A percentile compares a stretch with the other conserved stretches of the same genome.
Evolutionary conservation across 2,888 invertebrate species (phyloP).

Genomic region (Danaus chrysippus): DNA sequence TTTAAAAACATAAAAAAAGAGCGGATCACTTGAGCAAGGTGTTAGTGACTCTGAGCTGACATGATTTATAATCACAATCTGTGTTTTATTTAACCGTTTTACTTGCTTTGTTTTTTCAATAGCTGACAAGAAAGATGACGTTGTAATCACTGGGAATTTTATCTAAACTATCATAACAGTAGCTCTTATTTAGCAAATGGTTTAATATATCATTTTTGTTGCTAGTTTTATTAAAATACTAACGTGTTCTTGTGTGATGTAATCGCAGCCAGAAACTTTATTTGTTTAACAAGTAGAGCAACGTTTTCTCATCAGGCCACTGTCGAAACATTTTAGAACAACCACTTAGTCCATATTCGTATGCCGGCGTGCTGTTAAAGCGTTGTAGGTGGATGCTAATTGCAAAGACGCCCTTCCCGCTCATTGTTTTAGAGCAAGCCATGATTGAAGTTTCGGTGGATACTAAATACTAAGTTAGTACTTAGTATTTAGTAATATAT

Average conservation of each 20-base stretch:
- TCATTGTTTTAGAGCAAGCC: conserved; percentile 77
- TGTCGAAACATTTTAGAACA: conserved; percentile 54
- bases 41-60: conserved; percentile 64
- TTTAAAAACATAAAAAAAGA: conserved; percentile 78
- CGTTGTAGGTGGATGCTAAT: conserved; percentile 75
- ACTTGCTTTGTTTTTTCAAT: conserved; percentile 72
- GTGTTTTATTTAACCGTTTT: conserved; percentile 61
- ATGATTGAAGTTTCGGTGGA: conserved; percentile 77
- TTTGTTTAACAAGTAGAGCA: conserved; percentile 27
- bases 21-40: conserved; percentile 66
- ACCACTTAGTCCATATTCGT: conserved; percentile 59
- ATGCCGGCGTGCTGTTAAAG: conserved; percentile 63
- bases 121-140: conserved; percentile 68
- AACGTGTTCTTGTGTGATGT: not conserved
- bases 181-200: conserved; percentile 41
- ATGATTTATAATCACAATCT: conserved; percentile 71
- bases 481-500: too few species aligned
- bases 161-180: conserved; percentile 71
- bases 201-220: not conserved
- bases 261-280: conserved; percentile 1
- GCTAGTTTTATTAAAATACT: not conserved
- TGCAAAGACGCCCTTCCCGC: conserved; percentile 73
- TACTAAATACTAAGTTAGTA: too few species aligned
- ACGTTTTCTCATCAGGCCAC: conserved; percentile 53
- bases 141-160: conserved; percentile 73